Evolutionary conservation across 2,888 invertebrate genomes (phyloP), one percentile per base, ranked within the genome.

Genomic region (Drosophila ezoana): DNA sequence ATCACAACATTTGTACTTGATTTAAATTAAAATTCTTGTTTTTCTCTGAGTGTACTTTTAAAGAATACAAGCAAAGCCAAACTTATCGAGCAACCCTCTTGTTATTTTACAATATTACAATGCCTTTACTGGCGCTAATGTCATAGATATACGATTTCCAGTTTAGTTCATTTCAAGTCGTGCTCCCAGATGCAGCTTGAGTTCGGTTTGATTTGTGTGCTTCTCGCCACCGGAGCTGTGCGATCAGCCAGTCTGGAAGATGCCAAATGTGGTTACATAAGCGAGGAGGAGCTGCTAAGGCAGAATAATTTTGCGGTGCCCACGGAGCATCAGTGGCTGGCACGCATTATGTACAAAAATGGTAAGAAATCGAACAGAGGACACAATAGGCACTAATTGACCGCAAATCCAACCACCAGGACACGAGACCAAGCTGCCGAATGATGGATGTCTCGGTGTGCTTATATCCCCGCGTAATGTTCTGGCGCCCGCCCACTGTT

Each of bases 271-370:
- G 71, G 71, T 3, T 23, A 38, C 13, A 43, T 81, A 6, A 32
- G 4, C 20, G 79, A 85, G 52, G 43, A 23, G 0, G 61, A 51
- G 11, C 2, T 86, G 9, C n/a, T 79, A 1, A 68, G 33, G 1
- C 71, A 64, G 18, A 10, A 3, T 0, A 0, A 1, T 0, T 81
- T 38, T 44, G 81, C 84, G 1, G 47, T 62, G 16, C 84, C 84
- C 40, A 80, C 73, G 1, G 84, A 85, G 44, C 81, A 85, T 14
- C 84, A 81, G 58, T 85, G 84, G 84, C 11, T 85, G 43, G 86
- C 62, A 0, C 78, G 74, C 5, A 77, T 85, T 2, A 64, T 58
- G 0, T 86, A 74, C 38, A 32, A 8, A 10, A 59, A 72, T n/a
- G 80, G 84, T 81, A 47, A 69, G 68, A 33, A 18, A 8, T 14